Base-by-base conservation (phyloP, 1,140 invertebrate species). In the Papilio aristodemus region DNA sequence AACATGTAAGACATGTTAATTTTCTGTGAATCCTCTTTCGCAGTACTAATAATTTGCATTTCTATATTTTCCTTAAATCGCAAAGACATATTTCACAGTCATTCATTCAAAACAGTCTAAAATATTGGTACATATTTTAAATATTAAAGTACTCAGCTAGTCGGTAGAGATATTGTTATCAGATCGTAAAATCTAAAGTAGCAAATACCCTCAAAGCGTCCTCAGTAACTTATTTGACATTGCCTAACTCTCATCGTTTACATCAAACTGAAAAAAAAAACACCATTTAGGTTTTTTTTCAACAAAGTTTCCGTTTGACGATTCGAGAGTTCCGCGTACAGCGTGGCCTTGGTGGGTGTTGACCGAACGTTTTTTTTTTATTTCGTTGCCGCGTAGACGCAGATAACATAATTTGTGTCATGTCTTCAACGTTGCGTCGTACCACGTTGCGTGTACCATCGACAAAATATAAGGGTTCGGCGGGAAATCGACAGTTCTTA, bases 221-320 rank as follows among this genome's bases (percentile, higher is more conserved):
- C 85, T 69, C 72, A 79, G 63, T 87, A 79, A 87, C 80, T 81
- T 80, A 81, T 85, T 85, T 85, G 83, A 88, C 84, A 87, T 88
- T 88, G 84, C 73, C 70, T 50, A 79, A 78, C 63, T 77, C 67
- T 73, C 72, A 70, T 79, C 70, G 70, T 63, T 68, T 70, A 69
- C 72, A 79, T 72, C 63, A 57, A 71, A 73, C 41, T 75, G 74
- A 72, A 78, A 78, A 81, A 78, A 71, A 73, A 66, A 11, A 66
- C 14, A 36, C 9, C 46, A 54, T 54, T 54, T 54, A 54, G 19
- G 62, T 73, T 74, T 72, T n/a, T 78, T 74, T 79, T 74, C 72
- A 68, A 72, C 59, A n/a, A 74, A 75, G 67, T 80, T 75, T 71
- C 74, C 72, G 74, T 78, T 79, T 75, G 75, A 70, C 70, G 72